phyloP scores from a whole-genome alignment of 2,797 vertebrate species.

The Anniella stebbinsi region DNA sequence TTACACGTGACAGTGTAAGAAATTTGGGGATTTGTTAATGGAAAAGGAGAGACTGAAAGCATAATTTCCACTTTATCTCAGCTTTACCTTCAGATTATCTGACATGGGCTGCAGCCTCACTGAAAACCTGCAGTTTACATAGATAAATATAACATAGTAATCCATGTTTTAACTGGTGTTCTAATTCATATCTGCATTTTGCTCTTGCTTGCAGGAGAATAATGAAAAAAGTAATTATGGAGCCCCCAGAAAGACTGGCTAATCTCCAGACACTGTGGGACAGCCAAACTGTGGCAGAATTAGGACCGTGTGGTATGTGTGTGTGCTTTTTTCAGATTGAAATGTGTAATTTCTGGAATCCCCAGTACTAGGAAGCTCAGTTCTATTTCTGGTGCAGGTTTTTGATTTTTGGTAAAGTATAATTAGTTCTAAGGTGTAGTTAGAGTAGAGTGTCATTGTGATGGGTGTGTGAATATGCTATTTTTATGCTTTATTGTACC shows the following conservation, averaged over 20 bases:
- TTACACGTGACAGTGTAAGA: not conserved
- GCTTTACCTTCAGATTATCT: slow-evolving; percentile 24
- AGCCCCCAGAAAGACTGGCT: slow-evolving; percentile 89
- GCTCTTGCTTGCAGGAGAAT: slow-evolving; percentile 84
- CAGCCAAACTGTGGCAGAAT: slow-evolving; percentile 90
- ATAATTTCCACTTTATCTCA: not conserved
- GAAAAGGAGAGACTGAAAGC: slow-evolving; percentile 20
- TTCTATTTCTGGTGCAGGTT: slow-evolving; percentile 68
- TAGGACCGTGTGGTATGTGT: slow-evolving; percentile 93
- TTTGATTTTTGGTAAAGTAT: slow-evolving; percentile 64
- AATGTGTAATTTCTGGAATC: slow-evolving; percentile 58
- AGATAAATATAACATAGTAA: not conserved
- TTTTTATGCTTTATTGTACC: slow-evolving; percentile 62
- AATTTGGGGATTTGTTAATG: slow-evolving; percentile 17
- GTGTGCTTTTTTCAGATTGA: slow-evolving; percentile 57
- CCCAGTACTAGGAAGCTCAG: slow-evolving; percentile 59
- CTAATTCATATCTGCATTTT: not conserved
- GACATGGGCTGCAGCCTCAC: not conserved
- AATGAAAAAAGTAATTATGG: slow-evolving; percentile 95
- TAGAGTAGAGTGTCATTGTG: slow-evolving; percentile 59
- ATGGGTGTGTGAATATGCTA: slow-evolving; percentile 68
- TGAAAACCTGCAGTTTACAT: not conserved
- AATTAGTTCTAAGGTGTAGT: slow-evolving; percentile 79
- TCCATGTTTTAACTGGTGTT: not conserved
- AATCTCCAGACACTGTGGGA: slow-evolving; percentile 93